Evolutionary conservation across 2,113 vertebrate genomes (phyloP).

Genomic region (Corythaixoides concolor): DNA sequence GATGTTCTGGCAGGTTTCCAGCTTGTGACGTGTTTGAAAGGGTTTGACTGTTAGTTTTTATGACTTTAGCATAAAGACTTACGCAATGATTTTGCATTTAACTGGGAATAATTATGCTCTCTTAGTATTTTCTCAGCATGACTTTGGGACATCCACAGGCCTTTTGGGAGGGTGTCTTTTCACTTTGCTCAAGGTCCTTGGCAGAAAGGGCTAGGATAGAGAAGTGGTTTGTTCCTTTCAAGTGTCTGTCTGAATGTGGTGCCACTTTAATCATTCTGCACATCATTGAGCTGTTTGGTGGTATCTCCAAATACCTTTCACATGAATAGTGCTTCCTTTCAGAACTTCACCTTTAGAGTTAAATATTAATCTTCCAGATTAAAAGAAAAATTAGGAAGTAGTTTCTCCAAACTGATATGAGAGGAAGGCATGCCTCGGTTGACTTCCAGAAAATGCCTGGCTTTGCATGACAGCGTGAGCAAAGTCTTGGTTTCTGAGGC

Average conservation of each 20-base stretch:
- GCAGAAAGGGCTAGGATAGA: not conserved
- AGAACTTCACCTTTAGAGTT: not conserved
- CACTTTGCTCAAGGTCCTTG: not conserved
- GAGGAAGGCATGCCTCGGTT: not conserved
- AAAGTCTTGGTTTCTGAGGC: not conserved
- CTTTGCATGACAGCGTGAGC: not conserved
- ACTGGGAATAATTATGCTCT: not conserved
- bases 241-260: not conserved
- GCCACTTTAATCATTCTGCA: not conserved
- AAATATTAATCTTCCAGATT: not conserved
- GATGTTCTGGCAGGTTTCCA: not conserved
- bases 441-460: constrained; percentile 8
- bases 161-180: not conserved
- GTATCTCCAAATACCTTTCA: not conserved
- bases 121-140: not conserved
- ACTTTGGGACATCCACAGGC: not conserved
- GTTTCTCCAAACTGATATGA: not conserved
- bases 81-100: not conserved
- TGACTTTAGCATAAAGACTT: not conserved
- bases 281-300: not conserved
- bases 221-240: not conserved
- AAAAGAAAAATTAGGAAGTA: not conserved
- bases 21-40: not conserved
- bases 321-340: not conserved
- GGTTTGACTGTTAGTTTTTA: not conserved